phyloP scores from a whole-genome alignment of 2,113 vertebrate genomes.

The Gymnocephalus cernua region DNA sequence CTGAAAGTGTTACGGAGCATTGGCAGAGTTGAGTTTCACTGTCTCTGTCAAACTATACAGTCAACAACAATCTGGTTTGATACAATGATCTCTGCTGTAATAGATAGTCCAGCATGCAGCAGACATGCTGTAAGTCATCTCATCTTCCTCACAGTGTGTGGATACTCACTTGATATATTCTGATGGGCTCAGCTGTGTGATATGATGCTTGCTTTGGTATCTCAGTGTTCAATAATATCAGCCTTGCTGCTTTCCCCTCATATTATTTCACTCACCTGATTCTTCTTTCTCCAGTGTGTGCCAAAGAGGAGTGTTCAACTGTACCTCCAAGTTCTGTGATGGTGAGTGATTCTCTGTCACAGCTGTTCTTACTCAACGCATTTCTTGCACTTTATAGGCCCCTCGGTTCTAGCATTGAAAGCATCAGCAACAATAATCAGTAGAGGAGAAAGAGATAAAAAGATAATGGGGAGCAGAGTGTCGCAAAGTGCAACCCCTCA shows the following conservation, averaged over 20 bases:
- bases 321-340: slow-evolving; percentile 80
- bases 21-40: not conserved
- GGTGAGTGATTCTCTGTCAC: slow-evolving; percentile 80
- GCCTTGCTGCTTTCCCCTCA: not conserved
- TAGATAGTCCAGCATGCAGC: slow-evolving; percentile 43
- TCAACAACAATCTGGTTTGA: not conserved
- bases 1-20: not conserved
- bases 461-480: not conserved
- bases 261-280: not conserved
- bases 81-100: slow-evolving; percentile 31
- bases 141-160: slow-evolving; percentile 11
- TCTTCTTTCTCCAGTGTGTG: slow-evolving; percentile 80
- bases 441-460: not conserved
- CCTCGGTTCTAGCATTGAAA: slow-evolving; percentile 13
- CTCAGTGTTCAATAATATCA: slow-evolving; percentile 8
- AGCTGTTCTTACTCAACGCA: slow-evolving; percentile 1
- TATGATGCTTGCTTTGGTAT: slow-evolving; percentile 1
- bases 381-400: not conserved
- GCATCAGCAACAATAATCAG: not conserved
- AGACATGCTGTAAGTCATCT: slow-evolving; percentile 59
- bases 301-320: slow-evolving; percentile 84
- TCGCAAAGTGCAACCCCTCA: not conserved
- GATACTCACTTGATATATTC: slow-evolving; percentile 19
- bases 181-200: not conserved
- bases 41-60: not conserved